Evolutionary conservation across 2,797 vertebrate genomes (phyloP).

Genomic region (Meriones psammophilus): DNA sequence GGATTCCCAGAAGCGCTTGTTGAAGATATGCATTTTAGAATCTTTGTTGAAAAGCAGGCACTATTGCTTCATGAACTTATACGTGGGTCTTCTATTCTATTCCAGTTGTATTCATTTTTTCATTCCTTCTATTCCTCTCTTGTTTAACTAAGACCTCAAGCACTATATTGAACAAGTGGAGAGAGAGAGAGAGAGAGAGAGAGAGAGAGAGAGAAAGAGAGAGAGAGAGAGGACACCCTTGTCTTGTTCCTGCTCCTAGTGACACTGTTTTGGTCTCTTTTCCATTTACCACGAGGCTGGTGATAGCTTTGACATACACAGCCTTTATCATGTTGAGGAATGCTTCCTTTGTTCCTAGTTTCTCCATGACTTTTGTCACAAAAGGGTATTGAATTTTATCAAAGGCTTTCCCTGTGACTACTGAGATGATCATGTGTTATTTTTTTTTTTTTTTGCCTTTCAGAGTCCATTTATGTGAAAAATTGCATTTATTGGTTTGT

Average conservation of each 20-base stretch:
- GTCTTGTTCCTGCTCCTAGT: neutral
- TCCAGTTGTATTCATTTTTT: neutral
- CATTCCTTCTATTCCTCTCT: neutral
- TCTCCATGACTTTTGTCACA: neutral
- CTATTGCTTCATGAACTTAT: neutral
- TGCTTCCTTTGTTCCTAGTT: neutral
- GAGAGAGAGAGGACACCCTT: neutral
- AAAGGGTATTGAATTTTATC: neutral
- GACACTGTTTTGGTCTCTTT: neutral
- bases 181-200: neutral
- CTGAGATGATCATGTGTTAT: neutral
- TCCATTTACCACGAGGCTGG: neutral
- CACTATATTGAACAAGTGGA: neutral
- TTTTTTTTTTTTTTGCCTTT: neutral
- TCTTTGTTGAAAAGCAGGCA: neutral
- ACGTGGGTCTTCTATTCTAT: neutral
- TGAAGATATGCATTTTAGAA: neutral
- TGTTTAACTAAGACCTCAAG: neutral
- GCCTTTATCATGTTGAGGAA: neutral
- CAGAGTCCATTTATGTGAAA: neutral
- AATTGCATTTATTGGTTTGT: neutral
- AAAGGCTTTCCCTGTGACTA: neutral
- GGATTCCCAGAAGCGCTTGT: neutral
- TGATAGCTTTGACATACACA: neutral
- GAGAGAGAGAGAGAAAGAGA: no score